phyloP scores from a whole-genome alignment of 1,140 invertebrate genomes.

The Paraescarpia echinospica region DNA sequence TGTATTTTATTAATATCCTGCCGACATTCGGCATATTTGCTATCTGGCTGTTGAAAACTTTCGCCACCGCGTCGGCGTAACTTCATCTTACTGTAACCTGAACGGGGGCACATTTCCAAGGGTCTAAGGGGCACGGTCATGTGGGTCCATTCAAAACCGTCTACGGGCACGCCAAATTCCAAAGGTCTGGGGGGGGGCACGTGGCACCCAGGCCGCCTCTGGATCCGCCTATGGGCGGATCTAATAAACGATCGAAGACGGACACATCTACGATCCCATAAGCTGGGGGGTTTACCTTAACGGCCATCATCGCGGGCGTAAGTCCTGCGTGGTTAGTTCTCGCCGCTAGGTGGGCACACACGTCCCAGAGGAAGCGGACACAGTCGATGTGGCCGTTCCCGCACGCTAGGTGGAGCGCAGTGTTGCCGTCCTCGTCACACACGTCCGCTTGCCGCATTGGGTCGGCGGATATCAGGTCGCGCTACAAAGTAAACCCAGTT shows the following conservation, averaged over 20 bases:
- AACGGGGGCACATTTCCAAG: no score
- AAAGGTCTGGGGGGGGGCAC: no score
- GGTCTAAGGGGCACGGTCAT: no score
- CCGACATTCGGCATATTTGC: no score
- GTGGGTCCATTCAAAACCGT: no score
- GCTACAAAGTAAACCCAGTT: neutral
- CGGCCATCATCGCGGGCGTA: neutral
- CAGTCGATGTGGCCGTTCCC: conserved; percentile 8
- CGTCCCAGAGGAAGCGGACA: conserved; percentile 1
- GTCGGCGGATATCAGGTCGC: neutral
- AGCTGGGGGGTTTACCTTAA: neutral
- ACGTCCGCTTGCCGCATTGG: neutral
- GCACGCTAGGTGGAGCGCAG: conserved; percentile 11
- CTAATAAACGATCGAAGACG: neutral
- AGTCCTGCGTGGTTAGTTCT: neutral
- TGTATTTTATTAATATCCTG: no score
- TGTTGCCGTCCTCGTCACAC: conserved; percentile 5
- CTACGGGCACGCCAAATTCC: no score
- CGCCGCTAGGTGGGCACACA: neutral
- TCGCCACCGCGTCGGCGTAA: no score
- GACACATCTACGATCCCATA: neutral
- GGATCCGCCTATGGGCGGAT: no score
- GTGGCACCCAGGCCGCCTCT: no score
- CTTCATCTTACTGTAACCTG: no score
- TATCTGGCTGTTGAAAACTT: no score